Conservation (phyloP, 2,113 vertebrate species). For the Chloroceryle aenea region DNA sequence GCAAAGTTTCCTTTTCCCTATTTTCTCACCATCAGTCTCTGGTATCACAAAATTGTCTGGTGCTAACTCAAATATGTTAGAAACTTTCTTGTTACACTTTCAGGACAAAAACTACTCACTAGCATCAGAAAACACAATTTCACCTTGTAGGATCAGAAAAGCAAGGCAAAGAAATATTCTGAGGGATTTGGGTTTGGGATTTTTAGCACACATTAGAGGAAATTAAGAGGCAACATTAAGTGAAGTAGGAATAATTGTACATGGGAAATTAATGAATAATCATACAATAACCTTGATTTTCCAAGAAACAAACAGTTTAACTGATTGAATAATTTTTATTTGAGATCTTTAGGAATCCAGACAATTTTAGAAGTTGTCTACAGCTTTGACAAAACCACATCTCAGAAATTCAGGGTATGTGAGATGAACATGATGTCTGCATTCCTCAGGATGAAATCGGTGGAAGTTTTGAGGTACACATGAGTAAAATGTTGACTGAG, state of each 20-base stretch:
- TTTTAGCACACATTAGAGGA: background rate
- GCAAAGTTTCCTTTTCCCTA: background rate
- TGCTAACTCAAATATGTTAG: background rate
- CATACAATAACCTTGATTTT: background rate
- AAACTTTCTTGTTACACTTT: background rate
- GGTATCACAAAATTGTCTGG: background rate
- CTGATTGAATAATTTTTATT: background rate
- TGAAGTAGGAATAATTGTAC: background rate
- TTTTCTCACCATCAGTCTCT: background rate
- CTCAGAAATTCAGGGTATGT: background rate
- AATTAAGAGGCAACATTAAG: background rate
- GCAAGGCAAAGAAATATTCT: background rate
- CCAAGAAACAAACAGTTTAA: background rate
- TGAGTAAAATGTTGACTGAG: background rate
- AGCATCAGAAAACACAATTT: background rate
- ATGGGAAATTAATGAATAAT: background rate
- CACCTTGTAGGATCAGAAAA: background rate
- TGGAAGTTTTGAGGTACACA: background rate
- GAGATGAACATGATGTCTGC: background rate
- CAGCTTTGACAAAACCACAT: background rate
- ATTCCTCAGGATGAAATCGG: background rate
- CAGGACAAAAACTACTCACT: background rate
- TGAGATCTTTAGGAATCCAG: background rate
- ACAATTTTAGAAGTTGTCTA: background rate
- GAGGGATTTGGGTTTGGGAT: rapidly evolving